Percentiles rank a stretch among this genome's conserved stretches.
These are phyloP conservation scores for Tetramorium bicarinatum DNA, from an alignment of 2,888 invertebrate genomes.

Conservation along the genomic window DNA sequence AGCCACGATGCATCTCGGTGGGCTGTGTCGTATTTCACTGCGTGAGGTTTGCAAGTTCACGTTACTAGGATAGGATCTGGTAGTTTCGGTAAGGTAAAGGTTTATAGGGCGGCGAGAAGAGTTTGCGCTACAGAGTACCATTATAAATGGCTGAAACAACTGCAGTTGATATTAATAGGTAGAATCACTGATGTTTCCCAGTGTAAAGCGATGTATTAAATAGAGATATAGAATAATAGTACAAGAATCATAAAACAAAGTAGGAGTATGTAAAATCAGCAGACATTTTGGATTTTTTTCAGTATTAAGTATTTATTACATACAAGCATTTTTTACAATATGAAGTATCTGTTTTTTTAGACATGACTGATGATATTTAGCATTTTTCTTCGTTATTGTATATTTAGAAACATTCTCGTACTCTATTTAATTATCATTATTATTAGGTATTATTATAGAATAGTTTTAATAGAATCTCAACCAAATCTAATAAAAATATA, in stretches of 20 bases:
- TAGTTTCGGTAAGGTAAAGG: conserved; percentile 44
- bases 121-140: conserved; percentile 2
- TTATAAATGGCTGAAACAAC: conserved; percentile 43
- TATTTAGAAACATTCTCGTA: conserved; percentile 74
- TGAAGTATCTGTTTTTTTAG: conserved; percentile 67
- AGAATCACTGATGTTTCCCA: conserved; percentile 7
- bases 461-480: conserved; percentile 72
- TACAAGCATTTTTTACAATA: conserved; percentile 74
- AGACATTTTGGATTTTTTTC: conserved; percentile 43
- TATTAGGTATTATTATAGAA: conserved; percentile 73
- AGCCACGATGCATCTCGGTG: conserved; percentile 62
- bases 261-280: not conserved
- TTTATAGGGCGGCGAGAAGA: conserved; percentile 18
- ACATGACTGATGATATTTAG: conserved; percentile 76
- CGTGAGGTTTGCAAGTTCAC: conserved; percentile 68
- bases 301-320: conserved; percentile 74
- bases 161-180: conserved; percentile 33
- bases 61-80: conserved; percentile 45
- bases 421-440: conserved; percentile 72
- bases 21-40: conserved; percentile 76
- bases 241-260: not conserved
- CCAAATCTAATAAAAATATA: conserved; percentile 68
- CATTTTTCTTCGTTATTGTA: conserved; percentile 67
- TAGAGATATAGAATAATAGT: not conserved
- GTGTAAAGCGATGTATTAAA: not conserved